Evolutionary conservation across 2,888 invertebrate species (phyloP).

Genomic region (Parnassius apollo): DNA sequence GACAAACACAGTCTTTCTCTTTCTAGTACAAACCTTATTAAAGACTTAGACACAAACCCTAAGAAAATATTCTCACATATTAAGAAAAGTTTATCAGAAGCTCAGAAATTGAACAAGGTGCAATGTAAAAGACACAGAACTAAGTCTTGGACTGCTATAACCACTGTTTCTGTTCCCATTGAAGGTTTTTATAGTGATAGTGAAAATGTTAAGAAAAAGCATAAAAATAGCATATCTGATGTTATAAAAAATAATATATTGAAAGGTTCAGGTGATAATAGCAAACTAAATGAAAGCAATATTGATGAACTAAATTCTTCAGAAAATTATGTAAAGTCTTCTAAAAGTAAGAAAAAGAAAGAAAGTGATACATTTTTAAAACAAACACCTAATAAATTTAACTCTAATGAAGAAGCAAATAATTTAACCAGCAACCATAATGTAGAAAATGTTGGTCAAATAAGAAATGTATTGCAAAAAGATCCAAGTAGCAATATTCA

Average conservation of each 20-base stretch:
- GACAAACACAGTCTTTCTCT: slow-evolving; percentile 35
- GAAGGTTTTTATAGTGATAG: slow-evolving; percentile 53
- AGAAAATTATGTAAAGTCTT: slow-evolving; percentile 4
- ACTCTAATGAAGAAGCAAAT: slow-evolving; percentile 2
- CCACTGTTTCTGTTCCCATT: slow-evolving; percentile 35
- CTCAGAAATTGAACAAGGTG: slow-evolving; percentile 36
- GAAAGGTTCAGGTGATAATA: slow-evolving; percentile 30
- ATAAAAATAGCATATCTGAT: slow-evolving; percentile 27
- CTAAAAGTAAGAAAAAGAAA: slow-evolving; percentile 32
- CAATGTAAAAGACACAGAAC: slow-evolving; percentile 55
- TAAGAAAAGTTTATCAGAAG: slow-evolving; percentile 53
- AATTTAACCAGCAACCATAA: slow-evolving; percentile 16
- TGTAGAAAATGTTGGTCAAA: slow-evolving; percentile 30
- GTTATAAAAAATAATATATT: slow-evolving; percentile 20
- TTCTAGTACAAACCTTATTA: slow-evolving; percentile 40
- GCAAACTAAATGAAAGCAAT: slow-evolving; percentile 16
- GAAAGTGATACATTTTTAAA: slow-evolving; percentile 21
- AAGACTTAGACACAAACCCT: slow-evolving; percentile 39
- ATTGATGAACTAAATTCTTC: slow-evolving; percentile 8
- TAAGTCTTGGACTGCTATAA: slow-evolving; percentile 55
- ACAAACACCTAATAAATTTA: background rate
- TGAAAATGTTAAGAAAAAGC: slow-evolving; percentile 46
- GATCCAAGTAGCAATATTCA: slow-evolving; percentile 43
- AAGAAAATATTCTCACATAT: slow-evolving; percentile 36
- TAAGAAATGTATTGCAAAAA: slow-evolving; percentile 46